These are phyloP conservation scores for Hypsibius dujardini DNA, from an alignment of 1,140 invertebrate genomes.

Conservation along the genomic window DNA sequence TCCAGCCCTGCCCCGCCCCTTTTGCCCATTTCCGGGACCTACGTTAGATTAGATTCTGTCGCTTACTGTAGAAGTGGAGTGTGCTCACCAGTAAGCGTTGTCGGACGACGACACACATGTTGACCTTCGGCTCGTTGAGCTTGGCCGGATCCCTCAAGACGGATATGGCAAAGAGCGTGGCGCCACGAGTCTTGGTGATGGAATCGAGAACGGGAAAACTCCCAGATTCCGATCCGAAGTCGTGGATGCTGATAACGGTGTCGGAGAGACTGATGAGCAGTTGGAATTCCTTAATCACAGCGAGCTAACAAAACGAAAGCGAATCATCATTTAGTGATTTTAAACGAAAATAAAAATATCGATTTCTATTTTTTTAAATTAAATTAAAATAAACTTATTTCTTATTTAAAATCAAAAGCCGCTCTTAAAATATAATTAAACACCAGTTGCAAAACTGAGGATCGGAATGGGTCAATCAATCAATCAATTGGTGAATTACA, in stretches of 20 bases:
- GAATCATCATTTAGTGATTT: neutral
- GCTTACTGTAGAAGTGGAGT: neutral
- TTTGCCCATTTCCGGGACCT: no score
- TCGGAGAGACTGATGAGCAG: constrained; percentile 73
- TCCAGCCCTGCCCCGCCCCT: no score
- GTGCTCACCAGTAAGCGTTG: constrained; percentile 14
- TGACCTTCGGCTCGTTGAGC: neutral
- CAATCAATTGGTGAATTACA: no score
- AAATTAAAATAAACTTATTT: constrained; percentile 11
- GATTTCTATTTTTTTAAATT: no score
- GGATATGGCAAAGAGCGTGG: constrained; percentile 65
- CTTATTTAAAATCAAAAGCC: no score
- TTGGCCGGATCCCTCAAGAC: constrained; percentile 31
- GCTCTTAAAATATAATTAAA: no score
- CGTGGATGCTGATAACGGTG: constrained; percentile 64
- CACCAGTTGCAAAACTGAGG: no score
- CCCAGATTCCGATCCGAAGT: constrained; percentile 38
- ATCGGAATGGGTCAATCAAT: no score
- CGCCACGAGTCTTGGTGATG: constrained; percentile 62
- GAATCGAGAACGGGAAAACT: constrained; percentile 58
- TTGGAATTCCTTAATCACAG: constrained; percentile 66
- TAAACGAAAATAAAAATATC: neutral
- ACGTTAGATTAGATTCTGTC: no score
- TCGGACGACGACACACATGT: constrained; percentile 11
- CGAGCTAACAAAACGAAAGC: constrained; percentile 43